Base-by-base conservation (phyloP, 2,797 vertebrate species). In the Chloroceryle inda region DNA sequence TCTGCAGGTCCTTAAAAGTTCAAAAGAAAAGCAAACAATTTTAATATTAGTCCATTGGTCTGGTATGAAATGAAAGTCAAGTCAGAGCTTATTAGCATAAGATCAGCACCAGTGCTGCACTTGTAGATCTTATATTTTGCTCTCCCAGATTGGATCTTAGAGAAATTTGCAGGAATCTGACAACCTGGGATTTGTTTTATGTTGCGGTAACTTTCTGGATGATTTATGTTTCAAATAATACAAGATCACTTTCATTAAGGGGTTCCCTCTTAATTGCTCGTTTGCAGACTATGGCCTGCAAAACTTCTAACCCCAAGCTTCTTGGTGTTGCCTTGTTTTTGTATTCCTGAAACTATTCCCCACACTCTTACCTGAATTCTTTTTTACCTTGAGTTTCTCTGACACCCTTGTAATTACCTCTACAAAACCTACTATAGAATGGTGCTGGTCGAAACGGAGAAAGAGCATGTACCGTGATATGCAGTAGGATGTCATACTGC, bases 1-100 rank as follows among this genome's bases (percentile, higher is more conserved):
- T 88, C 84, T 92, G 40, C 52, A 92, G 74, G 44, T 52, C 85
- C 96, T 97, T 84, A 58, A 62, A 95, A 92, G 58, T 93, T 82
- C 58, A 91, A 38, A 96, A 63, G 62, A 80, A 95, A 88, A 81
- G 40, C 33, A 91, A 89, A 68, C 11, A 61, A n/a, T 80, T 45
- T 83, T 50, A 69, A 35, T 37, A 68, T 67, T 89, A 86, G 68
- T 79, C 71, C 52, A 50, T 84, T 2, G 3, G 27, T 59, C 72
- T 75, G 52, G 45, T 72, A 35, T 53, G 58, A 55, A 92, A 55
- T 62, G 37, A 38, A 89, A 89, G 49, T 76, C 18, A 3, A 89
- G 49, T 73, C 18, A 3, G 72, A 69, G 20, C 24, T 66, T 62
- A 76, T 86, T 79, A 95, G 50, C 22, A 26, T 35, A 67, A 82